Conservation (phyloP, 2,888 invertebrate species). For the Pseudococcus viburni region DNA sequence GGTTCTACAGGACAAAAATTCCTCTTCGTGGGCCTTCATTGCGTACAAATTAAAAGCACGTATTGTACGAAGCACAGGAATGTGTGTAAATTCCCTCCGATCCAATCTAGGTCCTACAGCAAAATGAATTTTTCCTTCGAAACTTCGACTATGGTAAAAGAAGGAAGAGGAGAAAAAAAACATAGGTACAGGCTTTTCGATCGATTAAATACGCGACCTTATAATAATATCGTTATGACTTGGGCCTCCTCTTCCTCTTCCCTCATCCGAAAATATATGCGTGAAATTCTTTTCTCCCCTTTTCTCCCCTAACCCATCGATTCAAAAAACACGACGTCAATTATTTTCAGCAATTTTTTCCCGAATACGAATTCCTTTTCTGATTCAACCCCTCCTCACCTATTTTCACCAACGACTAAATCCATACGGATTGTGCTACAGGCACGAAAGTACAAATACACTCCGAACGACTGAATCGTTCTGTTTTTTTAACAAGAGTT, state of each 20-base stretch:
- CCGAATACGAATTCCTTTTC: not conserved
- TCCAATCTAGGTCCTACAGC: no score
- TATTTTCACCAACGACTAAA: no score
- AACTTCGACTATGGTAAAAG: not conserved
- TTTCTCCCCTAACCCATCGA: not conserved
- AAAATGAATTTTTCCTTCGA: no score
- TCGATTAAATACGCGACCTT: slow-evolving; percentile 19
- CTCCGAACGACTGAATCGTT: no score
- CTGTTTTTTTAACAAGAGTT: no score
- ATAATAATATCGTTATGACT: not conserved
- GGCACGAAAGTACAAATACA: no score
- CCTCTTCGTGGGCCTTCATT: not conserved
- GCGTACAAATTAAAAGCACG: not conserved
- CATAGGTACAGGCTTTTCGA: not conserved
- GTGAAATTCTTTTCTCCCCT: not conserved
- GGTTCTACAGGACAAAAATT: no score
- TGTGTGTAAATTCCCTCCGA: no score
- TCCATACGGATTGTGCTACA: no score
- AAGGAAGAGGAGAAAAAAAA: not conserved
- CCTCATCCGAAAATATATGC: not conserved
- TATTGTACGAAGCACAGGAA: not conserved
- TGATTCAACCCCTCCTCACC: no score
- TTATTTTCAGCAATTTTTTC: not conserved
- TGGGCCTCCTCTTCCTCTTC: not conserved
- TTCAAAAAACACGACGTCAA: not conserved